phyloP scores from a whole-genome alignment of 2,113 vertebrate species.

The Colistium nudipinnis region DNA sequence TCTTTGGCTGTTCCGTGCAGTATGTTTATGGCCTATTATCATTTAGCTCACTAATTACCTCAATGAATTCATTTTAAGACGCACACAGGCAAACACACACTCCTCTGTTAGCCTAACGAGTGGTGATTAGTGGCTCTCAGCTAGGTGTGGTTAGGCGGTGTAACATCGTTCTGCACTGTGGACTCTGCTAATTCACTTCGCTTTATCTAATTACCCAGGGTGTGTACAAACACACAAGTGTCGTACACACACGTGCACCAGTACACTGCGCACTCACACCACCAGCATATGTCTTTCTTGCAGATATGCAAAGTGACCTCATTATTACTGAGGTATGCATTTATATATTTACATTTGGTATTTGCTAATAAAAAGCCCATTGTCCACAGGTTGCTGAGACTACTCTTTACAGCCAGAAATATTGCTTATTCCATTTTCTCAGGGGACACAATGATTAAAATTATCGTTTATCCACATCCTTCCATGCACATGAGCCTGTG shows the following conservation, averaged over 20 bases:
- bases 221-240: slow-evolving; percentile 55
- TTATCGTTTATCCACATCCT: slow-evolving; percentile 17
- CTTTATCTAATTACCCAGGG: slow-evolving; percentile 93
- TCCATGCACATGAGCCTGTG: neutral
- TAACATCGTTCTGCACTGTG: slow-evolving; percentile 87
- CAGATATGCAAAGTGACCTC: slow-evolving; percentile 74
- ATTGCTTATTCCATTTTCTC: slow-evolving; percentile 50
- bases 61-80: slow-evolving; percentile 54
- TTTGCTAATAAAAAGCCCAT: slow-evolving; percentile 64
- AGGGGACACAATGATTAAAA: slow-evolving; percentile 18
- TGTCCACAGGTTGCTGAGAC: slow-evolving; percentile 56
- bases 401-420: slow-evolving; percentile 40
- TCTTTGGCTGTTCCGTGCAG: slow-evolving; percentile 16
- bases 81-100: slow-evolving; percentile 34
- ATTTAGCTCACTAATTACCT: slow-evolving; percentile 58
- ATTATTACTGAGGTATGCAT: slow-evolving; percentile 67
- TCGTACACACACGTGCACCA: slow-evolving; percentile 75
- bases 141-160: slow-evolving; percentile 84
- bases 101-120: slow-evolving; percentile 83
- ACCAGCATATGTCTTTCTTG: slow-evolving; percentile 58
- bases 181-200: slow-evolving; percentile 94
- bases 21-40: slow-evolving; percentile 55
- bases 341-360: slow-evolving; percentile 60
- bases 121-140: slow-evolving; percentile 92
- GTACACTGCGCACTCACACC: slow-evolving; percentile 74